Base-by-base conservation (phyloP, 2,797 vertebrate genomes). In the Hozukius guyotensis region DNA sequence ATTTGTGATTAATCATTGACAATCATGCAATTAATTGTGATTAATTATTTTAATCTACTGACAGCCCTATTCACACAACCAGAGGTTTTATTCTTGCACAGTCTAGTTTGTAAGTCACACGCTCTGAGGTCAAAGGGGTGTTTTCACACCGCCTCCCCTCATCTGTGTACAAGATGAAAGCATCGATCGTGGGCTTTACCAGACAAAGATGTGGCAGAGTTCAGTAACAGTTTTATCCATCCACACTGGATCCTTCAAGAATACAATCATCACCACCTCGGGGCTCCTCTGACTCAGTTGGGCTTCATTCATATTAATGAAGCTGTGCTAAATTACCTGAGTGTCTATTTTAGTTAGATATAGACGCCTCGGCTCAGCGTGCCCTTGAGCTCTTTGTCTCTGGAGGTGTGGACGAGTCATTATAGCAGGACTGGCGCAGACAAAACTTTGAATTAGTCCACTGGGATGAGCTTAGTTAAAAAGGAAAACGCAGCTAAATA, bases 271-370 rank as follows among this genome's bases (percentile, higher is more conserved):
- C 49, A n/a, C 12, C 70, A 82, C 87, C 85, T 85, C 66, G 22
- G 78, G 79, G 81, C 62, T 6, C 57, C 64, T 67, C 73, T 76
- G 72, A 86, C 87, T 77, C 81, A 61, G 67, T 80, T 84, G 70
- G 53, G 29, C 18, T 88, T 90, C 85, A 89, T 90, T 86, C 84
- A 92, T 87, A 89, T 91, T 90, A 89, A 93, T 85, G 76, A 89
- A 32, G 49, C 55, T 36, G 52, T 24, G 42, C 72, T 63, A 75
- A 84, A 82, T 83, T 53, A 81, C 67, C 59, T 83, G 62, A 71
- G 42, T 75, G 29, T 84, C 66, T 79, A 29, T 80, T 75, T 75
- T 57, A 70, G 80, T 68, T 75, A 69, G 64, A 71, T 42, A 74
- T 24, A 53, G 59, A 72, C 32, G 27, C 49, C 60, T 82, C 64